phyloP scores from a whole-genome alignment of 2,797 vertebrate species.

The Borostomias antarcticus region DNA sequence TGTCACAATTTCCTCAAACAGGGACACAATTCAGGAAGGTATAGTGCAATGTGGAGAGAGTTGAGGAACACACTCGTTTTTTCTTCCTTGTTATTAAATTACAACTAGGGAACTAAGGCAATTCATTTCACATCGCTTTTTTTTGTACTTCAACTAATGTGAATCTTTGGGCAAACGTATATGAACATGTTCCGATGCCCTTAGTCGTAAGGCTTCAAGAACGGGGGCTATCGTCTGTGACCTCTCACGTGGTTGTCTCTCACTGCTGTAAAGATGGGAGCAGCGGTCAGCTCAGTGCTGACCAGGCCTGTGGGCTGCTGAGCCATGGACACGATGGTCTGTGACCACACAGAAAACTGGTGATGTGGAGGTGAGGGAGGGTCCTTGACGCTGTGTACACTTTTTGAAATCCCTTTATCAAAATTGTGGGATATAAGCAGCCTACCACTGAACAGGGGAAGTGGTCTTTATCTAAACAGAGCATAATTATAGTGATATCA shows the following conservation, averaged over 20 bases:
- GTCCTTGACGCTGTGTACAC: not conserved
- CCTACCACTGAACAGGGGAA: too few relatives aligned
- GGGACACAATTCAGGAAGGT: constrained; percentile 32
- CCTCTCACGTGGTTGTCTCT: constrained; percentile 75
- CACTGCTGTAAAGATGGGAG: constrained; percentile 77
- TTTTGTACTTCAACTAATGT: not conserved
- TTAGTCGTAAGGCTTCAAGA: constrained; percentile 14
- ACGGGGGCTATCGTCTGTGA: constrained; percentile 38
- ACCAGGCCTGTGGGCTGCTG: constrained; percentile 76
- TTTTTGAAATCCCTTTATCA: not conserved
- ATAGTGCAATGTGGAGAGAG: constrained; percentile 28
- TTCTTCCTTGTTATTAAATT: constrained; percentile 33
- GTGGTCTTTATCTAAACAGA: too few relatives aligned
- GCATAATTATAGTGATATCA: too few relatives aligned
- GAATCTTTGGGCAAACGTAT: not conserved
- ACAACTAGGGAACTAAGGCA: constrained; percentile 3
- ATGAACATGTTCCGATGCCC: not conserved
- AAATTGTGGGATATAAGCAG: too few relatives aligned
- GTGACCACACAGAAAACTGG: constrained; percentile 68
- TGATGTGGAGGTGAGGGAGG: not conserved
- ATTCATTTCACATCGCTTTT: not conserved
- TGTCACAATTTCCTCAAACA: constrained; percentile 67
- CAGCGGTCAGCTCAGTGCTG: constrained; percentile 68
- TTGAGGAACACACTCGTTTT: constrained; percentile 28
- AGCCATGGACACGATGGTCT: constrained; percentile 75